Percentiles rank a stretch among this genome's conserved stretches.
These are phyloP conservation scores for Microtus ochrogaster DNA, from an alignment of 2,113 vertebrate genomes.

Conservation along the genomic window DNA sequence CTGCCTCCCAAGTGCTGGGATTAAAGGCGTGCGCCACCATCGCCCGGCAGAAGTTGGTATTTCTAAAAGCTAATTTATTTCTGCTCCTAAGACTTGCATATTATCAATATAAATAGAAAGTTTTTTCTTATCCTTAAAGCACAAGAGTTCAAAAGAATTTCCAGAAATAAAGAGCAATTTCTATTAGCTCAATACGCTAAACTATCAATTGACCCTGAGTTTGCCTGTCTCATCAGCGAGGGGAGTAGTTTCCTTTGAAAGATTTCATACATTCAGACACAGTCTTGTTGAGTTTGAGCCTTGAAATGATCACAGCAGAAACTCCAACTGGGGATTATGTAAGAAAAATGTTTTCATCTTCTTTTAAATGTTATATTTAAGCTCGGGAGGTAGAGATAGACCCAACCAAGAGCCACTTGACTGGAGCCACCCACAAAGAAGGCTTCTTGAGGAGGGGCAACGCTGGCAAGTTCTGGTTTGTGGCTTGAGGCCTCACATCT, in stretches of 20 bases:
- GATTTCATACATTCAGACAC: not conserved
- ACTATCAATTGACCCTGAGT: not conserved
- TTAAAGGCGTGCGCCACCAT: no score
- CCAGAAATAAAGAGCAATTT: slow-evolving; percentile 1
- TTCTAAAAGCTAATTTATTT: not conserved
- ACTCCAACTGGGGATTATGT: not conserved
- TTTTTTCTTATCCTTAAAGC: not conserved
- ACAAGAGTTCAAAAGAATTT: not conserved
- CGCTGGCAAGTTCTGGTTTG: not conserved
- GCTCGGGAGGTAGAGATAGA: not conserved
- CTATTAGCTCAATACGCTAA: not conserved
- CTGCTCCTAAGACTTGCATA: not conserved
- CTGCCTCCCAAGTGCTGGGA: no score
- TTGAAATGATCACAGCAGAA: no score
- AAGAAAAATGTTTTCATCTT: not conserved
- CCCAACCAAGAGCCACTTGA: not conserved
- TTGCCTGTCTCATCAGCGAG: not conserved
- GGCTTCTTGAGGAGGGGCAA: not conserved
- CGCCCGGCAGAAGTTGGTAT: not conserved
- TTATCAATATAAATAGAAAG: not conserved
- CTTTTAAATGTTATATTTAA: slow-evolving; percentile 5
- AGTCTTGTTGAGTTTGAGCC: not conserved
- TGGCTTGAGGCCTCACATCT: not conserved
- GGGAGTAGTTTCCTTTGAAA: not conserved
- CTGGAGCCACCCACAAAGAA: not conserved